Conservation (phyloP, 2,113 vertebrate genomes). For the Pogonocichla stellata region DNA sequence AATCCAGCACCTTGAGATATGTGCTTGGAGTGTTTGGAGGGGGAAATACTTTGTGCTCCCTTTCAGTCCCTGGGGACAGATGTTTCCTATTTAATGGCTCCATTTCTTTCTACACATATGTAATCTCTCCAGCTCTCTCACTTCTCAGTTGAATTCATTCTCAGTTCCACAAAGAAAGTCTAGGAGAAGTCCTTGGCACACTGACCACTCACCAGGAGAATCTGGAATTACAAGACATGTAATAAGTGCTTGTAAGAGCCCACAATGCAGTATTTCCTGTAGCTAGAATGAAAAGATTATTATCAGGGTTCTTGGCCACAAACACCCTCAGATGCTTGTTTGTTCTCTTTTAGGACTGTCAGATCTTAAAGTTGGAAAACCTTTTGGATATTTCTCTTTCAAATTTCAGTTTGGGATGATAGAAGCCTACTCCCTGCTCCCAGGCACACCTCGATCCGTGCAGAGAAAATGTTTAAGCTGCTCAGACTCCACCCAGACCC, state of each 20-base stretch:
- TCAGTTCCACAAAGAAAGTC: neutral
- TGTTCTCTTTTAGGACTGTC: neutral
- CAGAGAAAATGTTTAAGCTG: neutral
- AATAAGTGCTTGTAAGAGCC: neutral
- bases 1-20: fast-evolving
- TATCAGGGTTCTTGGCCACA: neutral
- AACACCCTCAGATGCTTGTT: neutral
- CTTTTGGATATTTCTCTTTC: neutral
- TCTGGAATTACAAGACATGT: neutral
- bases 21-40: neutral
- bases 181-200: neutral
- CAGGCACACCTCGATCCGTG: neutral
- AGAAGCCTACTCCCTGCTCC: neutral
- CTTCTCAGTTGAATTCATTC: neutral
- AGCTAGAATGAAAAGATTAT: neutral
- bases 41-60: neutral
- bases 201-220: neutral
- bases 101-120: neutral
- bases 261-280: neutral
- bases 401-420: neutral
- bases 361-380: neutral
- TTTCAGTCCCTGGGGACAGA: neutral
- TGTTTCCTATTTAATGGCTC: neutral
- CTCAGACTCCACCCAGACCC: neutral
- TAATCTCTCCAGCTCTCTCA: neutral